Evolutionary conservation across 2,888 invertebrate genomes (phyloP), one percentile per base, ranked within the genome.

Genomic region (Boloria euphrosyne): DNA sequence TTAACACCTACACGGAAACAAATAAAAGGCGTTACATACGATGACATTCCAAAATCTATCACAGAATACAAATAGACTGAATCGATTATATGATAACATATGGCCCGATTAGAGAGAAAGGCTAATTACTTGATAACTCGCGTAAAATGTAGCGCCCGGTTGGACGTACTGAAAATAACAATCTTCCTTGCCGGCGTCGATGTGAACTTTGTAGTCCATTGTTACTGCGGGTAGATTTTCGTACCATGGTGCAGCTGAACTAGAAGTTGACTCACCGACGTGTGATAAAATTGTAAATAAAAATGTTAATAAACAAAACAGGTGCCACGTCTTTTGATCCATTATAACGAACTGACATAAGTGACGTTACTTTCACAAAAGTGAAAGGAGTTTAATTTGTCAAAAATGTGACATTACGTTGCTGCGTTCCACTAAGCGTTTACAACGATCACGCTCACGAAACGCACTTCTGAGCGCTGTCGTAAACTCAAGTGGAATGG

Each of bases 141-240:
- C 97, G 89, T 97, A 98, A 83, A 98, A 96, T 68, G 97, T 97
- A 22, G 98, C 97, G 62, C 97, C 97, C 65, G 96, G 95, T 79
- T 97, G 96, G 67, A 98, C 97, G 92, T 96, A 97, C 92, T 98
- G 98, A 86, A 95, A 98, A 88, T 98, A 98, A 89, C 98, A 98
- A 81, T 98, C 98, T 88, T 98, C 98, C 77, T 93, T 93, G 66
- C 98, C 98, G n/a, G 98, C 97, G 79, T 97, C 97, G 71, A 98
- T 95, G 86, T 98, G 97, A 46, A 98, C 96, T 90, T 98, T 98
- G 84, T 98, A 98, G 83, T 98, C 98, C 96, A 98, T 97, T 2
- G 97, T 97, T 44, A 98, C 97, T 13, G 98, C 98, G 13, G 98
- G 98, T 65, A 97, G 87, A 75, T 95, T 95, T 85, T 97, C 97